A percentile compares a stretch with the other conserved stretches of the same genome.
Evolutionary conservation across 2,797 vertebrate species (phyloP).

Genomic region (Acanthurus leucopareius): DNA sequence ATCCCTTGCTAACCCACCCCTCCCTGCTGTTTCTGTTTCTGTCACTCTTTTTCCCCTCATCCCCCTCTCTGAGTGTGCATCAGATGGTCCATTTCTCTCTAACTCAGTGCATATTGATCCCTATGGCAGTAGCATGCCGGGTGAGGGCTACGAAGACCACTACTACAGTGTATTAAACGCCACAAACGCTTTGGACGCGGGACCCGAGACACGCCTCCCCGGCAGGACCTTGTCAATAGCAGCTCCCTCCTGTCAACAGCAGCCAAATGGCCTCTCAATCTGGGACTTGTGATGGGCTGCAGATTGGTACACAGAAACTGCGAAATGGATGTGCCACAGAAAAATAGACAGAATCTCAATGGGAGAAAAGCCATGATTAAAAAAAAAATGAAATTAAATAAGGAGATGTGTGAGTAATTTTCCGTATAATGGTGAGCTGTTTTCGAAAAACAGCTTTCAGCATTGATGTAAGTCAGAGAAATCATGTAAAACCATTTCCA

Average conservation of each 20-base stretch:
- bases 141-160: slow-evolving; percentile 79
- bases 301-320: slow-evolving; percentile 67
- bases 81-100: slow-evolving; percentile 85
- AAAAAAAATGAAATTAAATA: slow-evolving; percentile 38
- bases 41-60: slow-evolving; percentile 55
- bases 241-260: slow-evolving; percentile 87
- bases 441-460: slow-evolving; percentile 43
- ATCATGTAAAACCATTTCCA: slow-evolving; percentile 62
- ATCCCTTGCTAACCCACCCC: slow-evolving; percentile 58
- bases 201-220: slow-evolving; percentile 83
- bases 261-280: slow-evolving; percentile 86
- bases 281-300: slow-evolving; percentile 75
- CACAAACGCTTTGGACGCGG: slow-evolving; percentile 87
- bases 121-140: slow-evolving; percentile 81
- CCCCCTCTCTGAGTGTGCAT: slow-evolving; percentile 80
- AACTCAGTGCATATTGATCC: slow-evolving; percentile 86
- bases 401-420: slow-evolving; percentile 42
- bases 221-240: slow-evolving; percentile 86
- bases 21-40: slow-evolving; percentile 66
- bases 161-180: slow-evolving; percentile 89
- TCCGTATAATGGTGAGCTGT: slow-evolving; percentile 27
- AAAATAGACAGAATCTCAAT: slow-evolving; percentile 48
- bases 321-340: slow-evolving; percentile 44
- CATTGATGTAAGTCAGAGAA: slow-evolving; percentile 56
- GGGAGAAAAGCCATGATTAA: slow-evolving; percentile 17